phyloP scores from a whole-genome alignment of 2,888 invertebrate genomes.

The Bimastos eiseni region DNA sequence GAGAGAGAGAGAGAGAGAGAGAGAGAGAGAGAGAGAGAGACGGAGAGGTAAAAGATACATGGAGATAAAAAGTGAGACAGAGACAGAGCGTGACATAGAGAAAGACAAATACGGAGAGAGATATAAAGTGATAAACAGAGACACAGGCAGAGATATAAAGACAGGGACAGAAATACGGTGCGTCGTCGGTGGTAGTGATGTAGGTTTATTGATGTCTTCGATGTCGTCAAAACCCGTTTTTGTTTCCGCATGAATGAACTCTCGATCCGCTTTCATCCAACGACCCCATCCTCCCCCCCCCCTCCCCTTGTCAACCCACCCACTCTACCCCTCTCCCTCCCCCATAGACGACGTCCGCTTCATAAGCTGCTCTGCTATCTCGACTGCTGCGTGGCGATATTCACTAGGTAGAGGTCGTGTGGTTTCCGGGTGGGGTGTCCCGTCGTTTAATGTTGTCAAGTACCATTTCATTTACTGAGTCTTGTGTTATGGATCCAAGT shows the following conservation, averaged over 20 bases:
- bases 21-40: not conserved
- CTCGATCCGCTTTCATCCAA: not conserved
- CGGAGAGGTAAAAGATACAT: not conserved
- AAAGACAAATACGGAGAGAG: not conserved
- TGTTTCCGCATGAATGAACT: not conserved
- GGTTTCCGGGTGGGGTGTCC: not conserved
- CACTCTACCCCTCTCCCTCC: too few species aligned
- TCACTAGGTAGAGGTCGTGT: not conserved
- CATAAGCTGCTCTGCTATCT: not conserved
- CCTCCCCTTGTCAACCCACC: too few species aligned
- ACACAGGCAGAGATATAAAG: not conserved
- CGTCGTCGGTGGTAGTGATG: not conserved
- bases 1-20: not conserved
- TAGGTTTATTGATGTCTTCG: not conserved
- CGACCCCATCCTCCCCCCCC: not conserved
- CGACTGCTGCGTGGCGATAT: not conserved
- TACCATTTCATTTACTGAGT: not conserved
- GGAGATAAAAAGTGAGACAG: not conserved
- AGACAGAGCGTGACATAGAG: not conserved
- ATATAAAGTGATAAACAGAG: too few species aligned
- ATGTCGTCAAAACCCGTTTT: not conserved
- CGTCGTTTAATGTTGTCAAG: not conserved
- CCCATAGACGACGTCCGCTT: too few species aligned
- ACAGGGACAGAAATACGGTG: too few species aligned
- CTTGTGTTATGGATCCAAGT: not conserved